Evolutionary conservation across 2,888 invertebrate species (phyloP), one percentile per base, ranked within the genome.

Genomic region (Chesias legatella): DNA sequence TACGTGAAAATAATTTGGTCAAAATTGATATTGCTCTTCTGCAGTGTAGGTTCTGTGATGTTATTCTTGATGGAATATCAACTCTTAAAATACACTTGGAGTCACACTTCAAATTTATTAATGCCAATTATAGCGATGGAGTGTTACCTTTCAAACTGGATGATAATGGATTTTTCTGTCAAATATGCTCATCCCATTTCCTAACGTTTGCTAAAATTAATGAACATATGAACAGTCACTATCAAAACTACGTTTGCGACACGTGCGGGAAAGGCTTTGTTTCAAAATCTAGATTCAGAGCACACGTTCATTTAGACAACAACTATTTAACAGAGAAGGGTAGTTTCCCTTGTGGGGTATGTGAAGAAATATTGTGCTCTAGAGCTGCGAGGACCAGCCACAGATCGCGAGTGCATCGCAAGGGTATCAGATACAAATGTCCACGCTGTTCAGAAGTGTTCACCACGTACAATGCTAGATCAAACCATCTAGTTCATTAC

Each of bases 1-100:
- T 86, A 1, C 79, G 67, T 1, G 85, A 85, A 63, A 85, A 85
- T 47, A 86, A 85, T 47, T 79, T 84, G 82, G 64, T 86, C 1
- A 88, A 88, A 68, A 64, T 86, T n/a, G 86, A 88, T 24, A 65
- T 85, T 11, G 61, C 73, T 0, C 62, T 75, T 33, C 61, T 86
- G 4, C 60, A 52, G 8, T 88, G 88, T 58, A 73, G 73, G 24
- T 25, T 83, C 1, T 88, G 88, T 50, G 55, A 60, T 31, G 43
- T 52, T n/a, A 13, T 45, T 17, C 32, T 83, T 2, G 58, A 63
- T 8, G 58, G 56, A 9, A 53, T 86, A 29, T 73, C 80, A 6
- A 45, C 51, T 25, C 58, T 86, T 2, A 86, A 85, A 53, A 63
- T 67, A 10, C 88, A 88, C 46, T 39, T 88, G 10, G 35, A 52